A percentile compares a stretch with the other conserved stretches of the same genome.
Conservation (phyloP, 1,140 invertebrate genomes). For the Scaptomyza graminum region DNA sequence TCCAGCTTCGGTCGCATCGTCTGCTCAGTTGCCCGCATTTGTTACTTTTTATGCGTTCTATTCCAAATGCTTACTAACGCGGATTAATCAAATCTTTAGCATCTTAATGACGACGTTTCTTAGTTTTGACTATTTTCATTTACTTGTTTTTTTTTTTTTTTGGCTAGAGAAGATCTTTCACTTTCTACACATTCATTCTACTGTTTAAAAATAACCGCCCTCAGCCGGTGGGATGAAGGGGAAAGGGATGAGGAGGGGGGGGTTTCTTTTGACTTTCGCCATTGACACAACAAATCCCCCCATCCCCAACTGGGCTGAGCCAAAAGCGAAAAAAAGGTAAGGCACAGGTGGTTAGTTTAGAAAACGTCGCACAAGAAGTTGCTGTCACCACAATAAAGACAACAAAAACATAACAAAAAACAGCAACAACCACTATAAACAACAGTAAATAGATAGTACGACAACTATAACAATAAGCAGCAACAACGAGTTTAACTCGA, state of each 20-base stretch:
- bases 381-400: slow-evolving; percentile 39
- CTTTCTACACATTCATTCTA: slow-evolving; percentile 50
- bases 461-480: slow-evolving; percentile 28
- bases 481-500: slow-evolving; percentile 56
- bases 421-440: slow-evolving; percentile 26
- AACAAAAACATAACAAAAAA: too few relatives aligned
- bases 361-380: slow-evolving; percentile 38
- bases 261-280: slow-evolving; percentile 45
- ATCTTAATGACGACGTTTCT: slow-evolving; percentile 4
- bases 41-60: too few relatives aligned
- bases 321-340: slow-evolving; percentile 8
- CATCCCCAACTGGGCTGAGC: background rate
- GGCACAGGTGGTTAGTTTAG: slow-evolving; percentile 27
- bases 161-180: slow-evolving; percentile 40
- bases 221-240: background rate
- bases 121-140: too few relatives aligned
- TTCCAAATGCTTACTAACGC: background rate
- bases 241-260: background rate
- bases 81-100: background rate
- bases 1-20: background rate
- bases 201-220: slow-evolving; percentile 29
- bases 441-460: slow-evolving; percentile 29
- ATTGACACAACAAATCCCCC: slow-evolving; percentile 6
- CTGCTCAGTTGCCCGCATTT: background rate
- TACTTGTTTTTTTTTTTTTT: background rate